These are phyloP conservation scores for Ifrita kowaldi DNA, from an alignment of 2,113 vertebrate species.

Conservation along the genomic window DNA sequence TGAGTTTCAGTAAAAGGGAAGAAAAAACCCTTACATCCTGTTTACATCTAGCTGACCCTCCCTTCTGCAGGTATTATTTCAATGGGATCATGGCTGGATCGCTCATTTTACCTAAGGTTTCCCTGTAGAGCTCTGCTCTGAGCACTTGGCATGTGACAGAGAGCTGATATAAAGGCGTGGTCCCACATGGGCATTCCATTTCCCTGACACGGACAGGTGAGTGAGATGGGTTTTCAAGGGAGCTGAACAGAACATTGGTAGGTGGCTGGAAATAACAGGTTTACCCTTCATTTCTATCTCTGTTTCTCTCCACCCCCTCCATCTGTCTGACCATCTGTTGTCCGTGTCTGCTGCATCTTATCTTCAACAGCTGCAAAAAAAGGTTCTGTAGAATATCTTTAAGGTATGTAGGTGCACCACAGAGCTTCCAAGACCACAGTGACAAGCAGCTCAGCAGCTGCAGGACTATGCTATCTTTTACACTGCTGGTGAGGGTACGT, in stretches of 20 bases:
- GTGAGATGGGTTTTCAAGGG: background rate
- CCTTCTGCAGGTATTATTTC: background rate
- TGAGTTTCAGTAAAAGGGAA: background rate
- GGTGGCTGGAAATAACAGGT: background rate
- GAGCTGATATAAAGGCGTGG: background rate
- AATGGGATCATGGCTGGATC: background rate
- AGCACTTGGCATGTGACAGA: background rate
- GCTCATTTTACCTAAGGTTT: fast-evolving
- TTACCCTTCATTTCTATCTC: background rate
- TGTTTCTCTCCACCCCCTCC: background rate
- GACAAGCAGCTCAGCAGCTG: background rate
- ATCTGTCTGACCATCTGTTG: background rate
- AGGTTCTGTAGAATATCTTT: background rate
- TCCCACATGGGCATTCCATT: fast-evolving
- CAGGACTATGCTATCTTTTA: background rate
- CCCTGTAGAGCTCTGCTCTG: background rate
- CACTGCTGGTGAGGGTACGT: background rate
- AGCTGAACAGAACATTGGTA: background rate
- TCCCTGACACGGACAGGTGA: background rate
- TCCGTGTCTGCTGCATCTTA: fast-evolving
- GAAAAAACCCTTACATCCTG: background rate
- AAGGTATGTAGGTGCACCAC: too few species aligned
- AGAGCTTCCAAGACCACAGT: background rate
- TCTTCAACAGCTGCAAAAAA: background rate
- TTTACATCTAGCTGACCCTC: background rate